Evolutionary conservation across 92 coral and sea anemone genomes (phyloP), one percentile per base, ranked within the genome.

Genomic region (Siderastrea radians): DNA sequence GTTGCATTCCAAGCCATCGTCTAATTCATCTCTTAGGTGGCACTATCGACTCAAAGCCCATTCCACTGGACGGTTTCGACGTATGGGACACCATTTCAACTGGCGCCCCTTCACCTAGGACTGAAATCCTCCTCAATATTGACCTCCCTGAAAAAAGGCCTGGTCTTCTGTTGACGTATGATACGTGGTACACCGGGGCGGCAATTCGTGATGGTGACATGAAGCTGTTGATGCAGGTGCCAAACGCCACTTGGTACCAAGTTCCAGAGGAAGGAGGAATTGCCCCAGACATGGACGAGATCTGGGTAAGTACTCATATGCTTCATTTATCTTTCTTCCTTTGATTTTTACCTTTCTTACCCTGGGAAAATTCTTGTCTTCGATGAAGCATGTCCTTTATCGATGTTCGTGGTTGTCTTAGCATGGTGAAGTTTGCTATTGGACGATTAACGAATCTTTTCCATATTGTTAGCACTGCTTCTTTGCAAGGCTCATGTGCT

Each of bases 91-190:
- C 92, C 49, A 64, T 91, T 53, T 81, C 91, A 1, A 72, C 38
- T 48, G 92, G 86, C 26, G 81, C 79, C 13, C 50, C 90, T 60
- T 91, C 94, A 2, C 89, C 94, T 44, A 81, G 94, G 17, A 82
- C 72, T 49, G 94, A 91, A 60, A 78, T 91, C 15, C 92, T 91
- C 0, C 89, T 82, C 38, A 90, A 90, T 66, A 90, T 91, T 11
- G 94, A 91, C 81, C 51, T 81, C 8, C 88, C 87, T 15, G 77
- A 82, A 49, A 59, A 66, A 45, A 49, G 80, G 67, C 71, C 68
- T 45, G 89, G 80, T 3, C 89, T 72, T 45, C 45, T 60, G 17
- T 13, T 75, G 61, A 63, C 84, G 6, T 86, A 77, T 52, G 89
- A 54, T 68, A 75, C 81, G 11, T 72, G 81, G 75, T 86, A 76